phyloP scores from a whole-genome alignment of 2,797 vertebrate species.

The Chiropotes sagulatus region DNA sequence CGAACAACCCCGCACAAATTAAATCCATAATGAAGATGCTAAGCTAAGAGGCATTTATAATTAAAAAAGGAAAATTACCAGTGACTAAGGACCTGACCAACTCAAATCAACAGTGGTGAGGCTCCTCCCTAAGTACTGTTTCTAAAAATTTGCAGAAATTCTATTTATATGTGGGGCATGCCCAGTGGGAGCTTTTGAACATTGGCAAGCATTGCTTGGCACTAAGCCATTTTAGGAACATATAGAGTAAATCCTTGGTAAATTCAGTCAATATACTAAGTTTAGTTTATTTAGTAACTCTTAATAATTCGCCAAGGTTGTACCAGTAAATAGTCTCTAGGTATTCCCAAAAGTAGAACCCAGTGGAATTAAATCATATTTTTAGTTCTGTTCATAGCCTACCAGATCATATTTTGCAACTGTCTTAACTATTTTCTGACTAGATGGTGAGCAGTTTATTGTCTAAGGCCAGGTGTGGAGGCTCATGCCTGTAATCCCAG shows the following conservation, averaged over 20 bases:
- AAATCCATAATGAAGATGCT: not conserved
- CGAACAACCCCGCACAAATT: not conserved
- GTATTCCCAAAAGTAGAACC: constrained; percentile 34
- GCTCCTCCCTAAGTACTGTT: not conserved
- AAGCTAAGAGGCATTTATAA: constrained; percentile 22
- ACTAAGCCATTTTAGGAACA: not conserved
- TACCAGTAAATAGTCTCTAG: constrained; percentile 3
- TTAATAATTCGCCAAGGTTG: constrained; percentile 13
- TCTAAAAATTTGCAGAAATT: constrained; percentile 45
- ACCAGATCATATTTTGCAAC: not conserved
- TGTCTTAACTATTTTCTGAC: not conserved
- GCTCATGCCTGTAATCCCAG: not conserved
- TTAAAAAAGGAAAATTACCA: constrained; percentile 39
- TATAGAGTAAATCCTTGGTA: constrained; percentile 30
- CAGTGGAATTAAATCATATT: not conserved
- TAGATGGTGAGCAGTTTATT: not conserved
- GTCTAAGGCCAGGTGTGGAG: not conserved
- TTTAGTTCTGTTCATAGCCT: constrained; percentile 11
- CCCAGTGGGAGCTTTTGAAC: not conserved
- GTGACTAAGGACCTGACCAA: constrained; percentile 32
- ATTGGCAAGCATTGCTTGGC: not conserved
- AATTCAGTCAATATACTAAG: not conserved
- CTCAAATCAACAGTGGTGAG: not conserved
- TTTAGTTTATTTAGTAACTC: constrained; percentile 27
- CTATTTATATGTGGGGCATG: not conserved